Evolutionary conservation across 2,113 vertebrate genomes (phyloP).

Genomic region (Taxidea taxus): DNA sequence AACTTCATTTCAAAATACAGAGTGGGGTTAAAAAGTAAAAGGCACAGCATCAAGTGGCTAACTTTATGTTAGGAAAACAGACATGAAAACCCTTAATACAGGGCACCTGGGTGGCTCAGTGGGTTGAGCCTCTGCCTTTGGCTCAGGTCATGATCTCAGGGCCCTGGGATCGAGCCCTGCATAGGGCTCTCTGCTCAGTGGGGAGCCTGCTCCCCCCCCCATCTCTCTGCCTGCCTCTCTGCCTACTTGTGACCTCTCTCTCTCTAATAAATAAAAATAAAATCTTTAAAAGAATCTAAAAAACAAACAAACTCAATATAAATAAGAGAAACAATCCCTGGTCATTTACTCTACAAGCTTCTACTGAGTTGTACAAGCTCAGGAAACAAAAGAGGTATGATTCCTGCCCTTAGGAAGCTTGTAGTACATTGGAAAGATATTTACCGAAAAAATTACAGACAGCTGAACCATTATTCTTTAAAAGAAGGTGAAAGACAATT

Average conservation of each 20-base stretch:
- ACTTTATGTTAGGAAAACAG: constrained; percentile 12
- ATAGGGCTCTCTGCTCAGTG: too few relatives aligned
- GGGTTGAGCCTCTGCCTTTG: too few relatives aligned
- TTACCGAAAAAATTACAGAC: background rate
- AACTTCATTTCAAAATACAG: background rate
- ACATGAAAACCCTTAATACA: background rate
- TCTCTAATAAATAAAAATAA: too few relatives aligned
- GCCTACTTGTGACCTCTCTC: too few relatives aligned
- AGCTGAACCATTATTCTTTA: background rate
- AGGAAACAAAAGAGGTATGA: background rate
- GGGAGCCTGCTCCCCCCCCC: too few relatives aligned
- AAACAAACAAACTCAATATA: background rate
- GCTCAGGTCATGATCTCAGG: too few relatives aligned
- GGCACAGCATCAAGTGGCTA: background rate
- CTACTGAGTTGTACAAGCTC: background rate
- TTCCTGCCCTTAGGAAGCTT: background rate
- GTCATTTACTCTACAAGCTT: background rate
- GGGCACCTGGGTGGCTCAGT: too few relatives aligned
- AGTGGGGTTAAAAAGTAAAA: constrained; percentile 9
- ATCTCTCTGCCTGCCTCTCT: too few relatives aligned
- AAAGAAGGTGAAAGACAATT: background rate
- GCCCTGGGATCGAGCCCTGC: too few relatives aligned
- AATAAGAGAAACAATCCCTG: background rate
- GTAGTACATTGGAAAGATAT: background rate
- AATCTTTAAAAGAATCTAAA: too few relatives aligned